Conservation (phyloP, 2,888 invertebrate genomes). For the Patella caerulea region DNA sequence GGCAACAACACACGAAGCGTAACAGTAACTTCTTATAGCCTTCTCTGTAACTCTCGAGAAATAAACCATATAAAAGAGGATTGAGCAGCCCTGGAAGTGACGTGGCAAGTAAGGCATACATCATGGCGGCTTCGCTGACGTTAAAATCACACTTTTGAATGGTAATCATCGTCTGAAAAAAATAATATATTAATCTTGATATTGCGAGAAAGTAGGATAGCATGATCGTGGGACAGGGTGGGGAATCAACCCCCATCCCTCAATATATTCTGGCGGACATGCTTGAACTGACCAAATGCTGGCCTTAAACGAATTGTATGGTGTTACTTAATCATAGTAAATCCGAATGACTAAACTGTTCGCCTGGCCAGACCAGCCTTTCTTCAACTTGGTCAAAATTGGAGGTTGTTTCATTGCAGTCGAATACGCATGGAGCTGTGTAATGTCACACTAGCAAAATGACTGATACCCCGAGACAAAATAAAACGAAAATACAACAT, state of each 20-base stretch:
- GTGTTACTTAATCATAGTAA: no score
- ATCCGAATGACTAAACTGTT: background rate
- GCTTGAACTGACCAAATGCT: no score
- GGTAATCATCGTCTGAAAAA: slow-evolving; percentile 51
- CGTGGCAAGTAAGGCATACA: slow-evolving; percentile 61
- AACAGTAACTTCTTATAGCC: slow-evolving; percentile 51
- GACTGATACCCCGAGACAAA: no score
- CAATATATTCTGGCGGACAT: no score
- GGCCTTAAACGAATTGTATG: no score
- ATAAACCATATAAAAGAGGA: slow-evolving; percentile 59
- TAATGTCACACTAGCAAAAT: no score
- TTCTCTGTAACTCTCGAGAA: slow-evolving; percentile 52
- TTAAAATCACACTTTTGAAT: slow-evolving; percentile 45
- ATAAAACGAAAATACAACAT: slow-evolving; percentile 30
- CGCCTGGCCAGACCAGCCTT: background rate
- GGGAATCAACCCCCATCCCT: no score
- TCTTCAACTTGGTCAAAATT: no score
- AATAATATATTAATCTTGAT: background rate
- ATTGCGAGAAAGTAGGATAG: no score
- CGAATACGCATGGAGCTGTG: background rate
- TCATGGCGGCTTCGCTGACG: slow-evolving; percentile 53
- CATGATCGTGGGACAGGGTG: no score
- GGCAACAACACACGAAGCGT: slow-evolving; percentile 31
- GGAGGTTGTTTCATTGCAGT: background rate
- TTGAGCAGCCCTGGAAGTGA: slow-evolving; percentile 62